Evolutionary conservation across 2,113 vertebrate genomes (phyloP), one percentile per base, ranked within the genome.

Genomic region (Albula goreensis): DNA sequence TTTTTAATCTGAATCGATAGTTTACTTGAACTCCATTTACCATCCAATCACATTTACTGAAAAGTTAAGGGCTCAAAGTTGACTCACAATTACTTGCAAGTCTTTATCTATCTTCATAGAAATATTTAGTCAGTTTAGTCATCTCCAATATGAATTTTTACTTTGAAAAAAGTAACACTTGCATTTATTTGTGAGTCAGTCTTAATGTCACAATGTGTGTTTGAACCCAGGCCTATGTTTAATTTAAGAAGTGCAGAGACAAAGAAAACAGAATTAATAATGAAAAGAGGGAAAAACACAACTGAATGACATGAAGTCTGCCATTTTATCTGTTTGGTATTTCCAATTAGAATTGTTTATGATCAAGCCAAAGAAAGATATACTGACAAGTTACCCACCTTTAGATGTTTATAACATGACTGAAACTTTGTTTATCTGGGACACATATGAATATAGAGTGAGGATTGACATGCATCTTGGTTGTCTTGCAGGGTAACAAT

Each of bases 401-500:
- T 25, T 22, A 74, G 3, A 19, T 25, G 70, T 10, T 5, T 22
- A 74, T 74, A 19, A 31, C n/a, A 25, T 74, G 8, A 31, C 2
- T 74, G n/a, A 8, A 74, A 19, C 60, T 19, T 66, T 66, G 60
- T 22, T 66, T 66, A 66, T 6, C 60, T 19, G 22, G 22, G 60
- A 66, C 19, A 12, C 6, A 60, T 60, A 66, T 66, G 17, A 2
- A 22, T 22, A 66, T 66, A 0, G 17, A 66, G 22, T 31, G 31
- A 31, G 8, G 70, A 70, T n/a, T 31, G n/a, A 1, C 22, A 25
- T 25, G 17, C 15, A 15, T 12, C 70, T 17, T 9, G 70, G 22
- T 84, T 90, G 80, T 85, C 66, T 90, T 87, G 70, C 91, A 99
- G 98, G 98, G 98, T 94, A 97, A 99, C 94, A 97, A 98, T 83